These are phyloP conservation scores for Ariolimax columbianus DNA, from an alignment of 2,888 invertebrate species.

Conservation along the genomic window DNA sequence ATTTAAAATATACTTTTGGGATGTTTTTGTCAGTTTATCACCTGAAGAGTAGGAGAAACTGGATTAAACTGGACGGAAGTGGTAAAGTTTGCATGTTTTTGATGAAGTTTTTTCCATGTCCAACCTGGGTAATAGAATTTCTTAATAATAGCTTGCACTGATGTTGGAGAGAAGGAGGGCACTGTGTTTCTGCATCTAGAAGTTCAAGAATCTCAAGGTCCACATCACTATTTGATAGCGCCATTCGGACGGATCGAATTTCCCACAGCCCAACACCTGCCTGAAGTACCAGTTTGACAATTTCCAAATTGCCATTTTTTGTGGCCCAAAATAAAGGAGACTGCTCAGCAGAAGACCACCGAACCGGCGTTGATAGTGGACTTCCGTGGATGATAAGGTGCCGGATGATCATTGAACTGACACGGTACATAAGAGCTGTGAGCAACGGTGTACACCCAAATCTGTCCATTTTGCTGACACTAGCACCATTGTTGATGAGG, in stretches of 20 bases:
- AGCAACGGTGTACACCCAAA: slow-evolving; percentile 75
- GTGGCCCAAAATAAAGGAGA: slow-evolving; percentile 72
- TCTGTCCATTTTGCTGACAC: slow-evolving; percentile 74
- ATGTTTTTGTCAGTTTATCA: slow-evolving; percentile 36
- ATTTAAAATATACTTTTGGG: neutral
- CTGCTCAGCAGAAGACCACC: slow-evolving; percentile 66
- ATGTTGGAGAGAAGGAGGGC: slow-evolving; percentile 66
- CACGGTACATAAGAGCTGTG: slow-evolving; percentile 70
- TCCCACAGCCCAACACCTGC: slow-evolving; percentile 68
- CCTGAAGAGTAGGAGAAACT: slow-evolving; percentile 63
- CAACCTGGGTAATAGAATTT: slow-evolving; percentile 60
- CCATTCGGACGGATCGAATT: slow-evolving; percentile 67
- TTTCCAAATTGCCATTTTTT: slow-evolving; percentile 69
- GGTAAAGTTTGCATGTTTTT: slow-evolving; percentile 64
- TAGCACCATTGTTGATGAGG: slow-evolving; percentile 71
- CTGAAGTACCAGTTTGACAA: slow-evolving; percentile 65
- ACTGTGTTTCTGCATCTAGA: slow-evolving; percentile 64
- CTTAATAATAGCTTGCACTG: slow-evolving; percentile 65
- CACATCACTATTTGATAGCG: slow-evolving; percentile 63
- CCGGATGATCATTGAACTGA: slow-evolving; percentile 70
- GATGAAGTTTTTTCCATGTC: slow-evolving; percentile 67
- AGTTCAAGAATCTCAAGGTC: slow-evolving; percentile 62
- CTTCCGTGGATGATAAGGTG: slow-evolving; percentile 71
- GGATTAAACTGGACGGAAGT: slow-evolving; percentile 66
- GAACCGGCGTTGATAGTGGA: slow-evolving; percentile 66